These are phyloP conservation scores for Phoenicopterus ruber DNA, from an alignment of 2,113 vertebrate species.

Conservation along the genomic window DNA sequence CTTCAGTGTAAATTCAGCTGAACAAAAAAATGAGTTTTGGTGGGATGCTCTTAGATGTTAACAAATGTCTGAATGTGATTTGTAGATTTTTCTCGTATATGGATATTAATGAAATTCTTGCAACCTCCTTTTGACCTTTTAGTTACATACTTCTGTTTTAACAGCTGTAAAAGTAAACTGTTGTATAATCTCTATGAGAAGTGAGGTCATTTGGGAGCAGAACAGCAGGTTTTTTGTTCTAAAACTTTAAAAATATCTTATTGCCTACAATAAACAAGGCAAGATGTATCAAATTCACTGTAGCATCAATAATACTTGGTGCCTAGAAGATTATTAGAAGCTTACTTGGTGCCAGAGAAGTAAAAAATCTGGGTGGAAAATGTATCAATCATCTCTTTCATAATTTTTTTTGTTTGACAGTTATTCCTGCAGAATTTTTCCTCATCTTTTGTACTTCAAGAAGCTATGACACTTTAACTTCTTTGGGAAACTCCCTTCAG, in stretches of 20 bases:
- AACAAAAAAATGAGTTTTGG: background rate
- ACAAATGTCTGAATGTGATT: background rate
- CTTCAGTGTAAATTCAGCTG: background rate
- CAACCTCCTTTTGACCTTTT: background rate
- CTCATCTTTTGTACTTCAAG: background rate
- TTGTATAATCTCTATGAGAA: background rate
- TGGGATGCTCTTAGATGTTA: background rate
- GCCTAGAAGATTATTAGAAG: background rate
- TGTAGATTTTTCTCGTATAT: background rate
- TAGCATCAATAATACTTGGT: background rate
- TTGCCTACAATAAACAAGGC: background rate
- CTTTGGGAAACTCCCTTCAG: background rate
- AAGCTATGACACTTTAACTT: background rate
- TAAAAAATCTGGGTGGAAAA: background rate
- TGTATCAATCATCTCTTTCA: background rate
- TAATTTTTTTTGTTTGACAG: background rate
- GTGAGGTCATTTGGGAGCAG: background rate
- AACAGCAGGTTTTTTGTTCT: background rate
- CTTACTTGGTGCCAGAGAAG: background rate
- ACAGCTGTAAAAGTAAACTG: background rate
- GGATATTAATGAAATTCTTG: background rate
- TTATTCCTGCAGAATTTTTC: constrained; percentile 7
- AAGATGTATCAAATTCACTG: background rate
- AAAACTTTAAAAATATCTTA: background rate
- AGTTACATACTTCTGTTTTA: background rate